phyloP scores from a whole-genome alignment of 2,113 vertebrate species.

The Alligator sinensis region DNA sequence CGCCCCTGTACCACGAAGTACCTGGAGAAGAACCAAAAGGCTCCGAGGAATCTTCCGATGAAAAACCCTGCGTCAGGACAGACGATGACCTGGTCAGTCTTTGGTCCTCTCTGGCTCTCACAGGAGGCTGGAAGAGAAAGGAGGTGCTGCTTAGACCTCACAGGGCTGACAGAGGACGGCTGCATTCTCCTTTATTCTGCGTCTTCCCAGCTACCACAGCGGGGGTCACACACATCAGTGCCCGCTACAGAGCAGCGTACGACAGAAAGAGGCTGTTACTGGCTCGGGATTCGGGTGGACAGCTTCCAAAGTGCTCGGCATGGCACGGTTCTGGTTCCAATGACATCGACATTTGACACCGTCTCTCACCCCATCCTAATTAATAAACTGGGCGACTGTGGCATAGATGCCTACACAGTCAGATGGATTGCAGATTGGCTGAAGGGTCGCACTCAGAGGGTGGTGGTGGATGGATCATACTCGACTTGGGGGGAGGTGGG shows the following conservation, averaged over 20 bases:
- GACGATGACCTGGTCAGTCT: slow-evolving; percentile 77
- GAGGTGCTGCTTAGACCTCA: background rate
- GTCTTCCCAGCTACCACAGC: background rate
- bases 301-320: background rate
- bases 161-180: background rate
- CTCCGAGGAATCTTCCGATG: slow-evolving; percentile 84
- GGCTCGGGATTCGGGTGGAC: background rate
- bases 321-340: background rate
- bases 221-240: background rate
- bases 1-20: slow-evolving; percentile 36
- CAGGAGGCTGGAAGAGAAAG: slow-evolving; percentile 84
- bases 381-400: too few species aligned
- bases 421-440: too few species aligned
- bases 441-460: too few species aligned
- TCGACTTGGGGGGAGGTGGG: too few species aligned
- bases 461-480: too few species aligned
- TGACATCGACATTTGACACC: too few species aligned
- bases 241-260: background rate
- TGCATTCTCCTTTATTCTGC: background rate
- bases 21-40: slow-evolving; percentile 87
- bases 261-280: background rate
- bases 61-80: slow-evolving; percentile 73
- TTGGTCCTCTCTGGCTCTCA: slow-evolving; percentile 75
- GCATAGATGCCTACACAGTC: too few species aligned
- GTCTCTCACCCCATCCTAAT: too few species aligned